Base-by-base conservation (phyloP, 2,113 vertebrate genomes). In the Gadus chalcogrammus region DNA sequence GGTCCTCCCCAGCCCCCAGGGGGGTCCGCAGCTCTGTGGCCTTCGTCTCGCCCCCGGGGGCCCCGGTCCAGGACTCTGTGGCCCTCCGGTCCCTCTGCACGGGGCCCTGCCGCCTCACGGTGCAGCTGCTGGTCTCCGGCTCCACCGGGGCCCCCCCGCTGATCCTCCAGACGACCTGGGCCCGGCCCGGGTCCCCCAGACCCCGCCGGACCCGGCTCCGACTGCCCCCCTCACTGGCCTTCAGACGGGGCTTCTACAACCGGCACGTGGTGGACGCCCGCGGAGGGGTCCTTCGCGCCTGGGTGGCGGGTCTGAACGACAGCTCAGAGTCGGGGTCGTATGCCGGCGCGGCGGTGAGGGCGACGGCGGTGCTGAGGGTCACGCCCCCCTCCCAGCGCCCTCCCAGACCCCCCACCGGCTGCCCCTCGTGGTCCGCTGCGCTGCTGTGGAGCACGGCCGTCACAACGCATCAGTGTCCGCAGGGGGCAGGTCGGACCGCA, bases 101-200 rank as follows among this genome's bases (percentile, higher is more conserved):
- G 24, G 81, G 86, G 80, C 93, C 94, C 42, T 98, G 96, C 78
- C 79, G 87, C 15, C 61, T 98, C 24, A 85, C 72, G 27, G 64
- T 98, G 73, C 95, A 97, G 82, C 92, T 93, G 0, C 83, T 94
- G 16, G 93, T 92, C 64, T 93, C 94, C 1, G 92, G 93, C 11
- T 9, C 42, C 76, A 92, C 88, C 78, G 88, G 85, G 78, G 93
- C 87, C 59, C 92, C 91, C 78, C 85, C 93, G 7, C 79, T 91
- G 0, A 88, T 96, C 31, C 97, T 95, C 74, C 94, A 92, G 74
- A 95, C 84, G 74, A 90, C 86, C 53, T 97, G 95, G 96, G 93
- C 88, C 42, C 77, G 84, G 15, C 80, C 94, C 42, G 77, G 80
- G 22, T 82, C 82, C 65, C 83, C 79, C 73, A 89, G 85, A 76